Evolutionary conservation across 2,888 invertebrate genomes (phyloP).

Genomic region (Oscheius sp.): DNA sequence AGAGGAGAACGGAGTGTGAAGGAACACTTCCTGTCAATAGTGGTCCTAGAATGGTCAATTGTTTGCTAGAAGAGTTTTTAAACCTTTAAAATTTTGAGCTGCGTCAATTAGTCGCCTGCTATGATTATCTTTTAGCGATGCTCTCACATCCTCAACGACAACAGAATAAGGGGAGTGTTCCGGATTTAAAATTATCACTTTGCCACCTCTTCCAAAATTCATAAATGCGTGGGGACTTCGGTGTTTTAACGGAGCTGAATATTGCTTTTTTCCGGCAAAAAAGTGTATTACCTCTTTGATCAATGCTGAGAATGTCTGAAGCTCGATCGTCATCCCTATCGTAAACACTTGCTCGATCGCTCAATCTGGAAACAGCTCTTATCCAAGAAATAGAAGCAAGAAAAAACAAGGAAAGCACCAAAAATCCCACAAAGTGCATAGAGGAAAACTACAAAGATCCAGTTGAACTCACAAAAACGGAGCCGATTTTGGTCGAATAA

Average conservation of each 20-base stretch:
- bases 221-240: conserved; percentile 41
- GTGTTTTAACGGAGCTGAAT: conserved; percentile 41
- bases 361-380: conserved; percentile 51
- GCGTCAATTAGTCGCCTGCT: conserved; percentile 38
- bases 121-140: conserved; percentile 32
- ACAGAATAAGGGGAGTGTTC: conserved; percentile 42
- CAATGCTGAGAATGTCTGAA: conserved; percentile 35
- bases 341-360: conserved; percentile 49
- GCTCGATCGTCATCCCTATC: conserved; percentile 37
- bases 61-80: too few species aligned
- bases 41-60: conserved; percentile 34
- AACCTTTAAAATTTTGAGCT: conserved; percentile 41
- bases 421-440: too few species aligned
- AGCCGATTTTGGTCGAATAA: too few species aligned
- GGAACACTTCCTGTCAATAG: conserved; percentile 48
- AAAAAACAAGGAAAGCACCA: too few species aligned
- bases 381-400: too few species aligned
- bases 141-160: conserved; percentile 39
- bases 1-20: conserved; percentile 53
- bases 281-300: conserved; percentile 11
- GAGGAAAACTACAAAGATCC: too few species aligned
- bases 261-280: too few species aligned
- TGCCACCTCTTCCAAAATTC: conserved; percentile 43
- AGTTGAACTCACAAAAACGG: too few species aligned
- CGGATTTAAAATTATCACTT: conserved; percentile 37